Conservation (phyloP, 2,113 vertebrate genomes). For the Aphyosemion australe region DNA sequence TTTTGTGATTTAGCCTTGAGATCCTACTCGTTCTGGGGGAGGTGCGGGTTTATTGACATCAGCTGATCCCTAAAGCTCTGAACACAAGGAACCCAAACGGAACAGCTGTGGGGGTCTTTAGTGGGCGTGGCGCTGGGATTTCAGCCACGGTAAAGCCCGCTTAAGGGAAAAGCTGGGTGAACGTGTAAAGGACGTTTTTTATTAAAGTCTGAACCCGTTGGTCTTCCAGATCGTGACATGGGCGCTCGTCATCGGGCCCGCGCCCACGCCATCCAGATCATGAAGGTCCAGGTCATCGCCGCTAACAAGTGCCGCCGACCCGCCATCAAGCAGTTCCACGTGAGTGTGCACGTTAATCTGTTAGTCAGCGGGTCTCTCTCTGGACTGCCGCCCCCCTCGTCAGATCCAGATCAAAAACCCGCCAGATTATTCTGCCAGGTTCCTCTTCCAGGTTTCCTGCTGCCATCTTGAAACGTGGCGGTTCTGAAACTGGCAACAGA, state of each 20-base stretch:
- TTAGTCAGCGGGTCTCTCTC: constrained; percentile 60
- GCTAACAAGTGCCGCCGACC: constrained; percentile 96
- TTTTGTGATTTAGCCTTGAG: too few species aligned
- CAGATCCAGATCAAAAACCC: constrained; percentile 49
- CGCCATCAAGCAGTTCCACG: constrained; percentile 98
- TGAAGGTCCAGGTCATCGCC: constrained; percentile 95
- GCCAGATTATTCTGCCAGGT: constrained; percentile 56
- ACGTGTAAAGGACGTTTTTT: too few species aligned
- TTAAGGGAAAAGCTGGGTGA: too few species aligned
- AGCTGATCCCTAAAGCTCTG: too few species aligned
- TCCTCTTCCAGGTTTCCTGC: constrained; percentile 74
- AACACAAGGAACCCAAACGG: too few species aligned
- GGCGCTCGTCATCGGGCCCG: constrained; percentile 94
- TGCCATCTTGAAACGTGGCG: constrained; percentile 55
- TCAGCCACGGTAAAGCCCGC: too few species aligned
- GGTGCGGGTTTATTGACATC: too few species aligned
- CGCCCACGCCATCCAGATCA: constrained; percentile 96
- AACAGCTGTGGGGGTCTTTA: too few species aligned
- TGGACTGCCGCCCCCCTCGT: constrained; percentile 28
- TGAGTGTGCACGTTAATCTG: constrained; percentile 61
- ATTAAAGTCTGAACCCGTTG: too few species aligned
- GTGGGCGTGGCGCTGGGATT: too few species aligned
- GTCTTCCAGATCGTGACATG: constrained; percentile 91
- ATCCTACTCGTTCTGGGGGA: too few species aligned
- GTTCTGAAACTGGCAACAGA: constrained; percentile 66